Base-by-base conservation (phyloP, 1,140 invertebrate species). In the Harpegnathos saltator region DNA sequence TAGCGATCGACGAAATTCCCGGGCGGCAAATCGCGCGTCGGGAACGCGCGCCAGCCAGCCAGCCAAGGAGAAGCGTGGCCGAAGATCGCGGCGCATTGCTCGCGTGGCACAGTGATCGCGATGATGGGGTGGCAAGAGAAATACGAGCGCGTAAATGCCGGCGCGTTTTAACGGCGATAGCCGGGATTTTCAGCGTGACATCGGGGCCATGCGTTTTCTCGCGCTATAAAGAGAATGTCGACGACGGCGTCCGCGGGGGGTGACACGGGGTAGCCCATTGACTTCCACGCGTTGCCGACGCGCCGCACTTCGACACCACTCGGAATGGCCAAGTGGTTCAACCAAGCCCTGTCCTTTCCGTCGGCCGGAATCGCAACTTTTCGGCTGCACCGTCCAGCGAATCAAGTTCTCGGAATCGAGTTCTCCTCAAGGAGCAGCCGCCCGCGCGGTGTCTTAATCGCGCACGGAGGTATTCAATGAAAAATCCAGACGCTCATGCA, bases 61-160 rank as follows among this genome's bases (percentile, higher is more conserved):
- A 33, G 38, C 48, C 58, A 26, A 77, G 61, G 22, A 33, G 81
- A 54, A 65, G 72, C 44, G 69, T 78, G 29, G 22, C 65, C 75
- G 63, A 69, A 44, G 71, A 88, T 87, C 83, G 65, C 58, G 68
- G 2, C 15, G 78, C 85, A 85, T 85, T 85, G 65, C 75, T 87
- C 86, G 71, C 74, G 50, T 56, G 72, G 38, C 74, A 48, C 56
- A 33, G 22, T 69, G 85, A 73, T 84, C 63, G 75, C 68, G 72
- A 85, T 85, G 85, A 88, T 65, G 82, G 54, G 52, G 50, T n/a
- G 63, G 68, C n/a, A 71, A 73, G 75, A 68, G 75, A 87, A 87
- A 82, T 87, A 88, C 77, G 77, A 86, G 65, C 86, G 73, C 24
- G 75, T 77, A 84, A 84, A 86, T 87, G 59, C 68, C 62, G 72